These are phyloP conservation scores for Motacilla alba DNA, from an alignment of 2,113 vertebrate genomes.

Conservation along the genomic window DNA sequence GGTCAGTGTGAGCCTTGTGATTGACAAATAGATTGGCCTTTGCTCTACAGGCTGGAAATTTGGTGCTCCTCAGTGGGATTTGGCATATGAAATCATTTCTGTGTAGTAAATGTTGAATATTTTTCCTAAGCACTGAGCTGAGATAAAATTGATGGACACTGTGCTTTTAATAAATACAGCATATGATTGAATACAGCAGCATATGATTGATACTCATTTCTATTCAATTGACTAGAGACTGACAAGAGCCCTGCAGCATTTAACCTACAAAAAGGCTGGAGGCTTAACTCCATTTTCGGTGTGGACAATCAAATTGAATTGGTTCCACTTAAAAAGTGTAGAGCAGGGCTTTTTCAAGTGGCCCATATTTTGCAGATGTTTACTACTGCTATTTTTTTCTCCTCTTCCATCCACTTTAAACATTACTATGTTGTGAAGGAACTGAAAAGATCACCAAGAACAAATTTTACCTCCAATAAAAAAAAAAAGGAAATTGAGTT, in stretches of 20 bases:
- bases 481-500: not conserved
- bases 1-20: not conserved
- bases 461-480: not conserved
- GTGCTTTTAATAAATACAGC: not conserved
- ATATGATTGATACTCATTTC: not conserved
- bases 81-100: not conserved
- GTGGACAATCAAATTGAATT: not conserved
- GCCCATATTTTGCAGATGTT: not conserved
- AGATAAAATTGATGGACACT: not conserved
- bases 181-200: not conserved
- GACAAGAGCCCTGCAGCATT: not conserved
- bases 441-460: not conserved
- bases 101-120: not conserved
- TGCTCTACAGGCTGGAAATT: not conserved
- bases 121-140: not conserved
- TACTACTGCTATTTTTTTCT: not conserved
- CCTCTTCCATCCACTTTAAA: not conserved
- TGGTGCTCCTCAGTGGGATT: not conserved
- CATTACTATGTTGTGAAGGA: not conserved
- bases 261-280: not conserved
- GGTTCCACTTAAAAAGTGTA: not conserved
- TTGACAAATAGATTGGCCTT: not conserved
- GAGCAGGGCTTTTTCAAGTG: not conserved
- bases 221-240: not conserved
- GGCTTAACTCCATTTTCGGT: not conserved